These are phyloP conservation scores for Salvelinus namaycush DNA, from an alignment of 2,113 vertebrate genomes.

Conservation along the genomic window DNA sequence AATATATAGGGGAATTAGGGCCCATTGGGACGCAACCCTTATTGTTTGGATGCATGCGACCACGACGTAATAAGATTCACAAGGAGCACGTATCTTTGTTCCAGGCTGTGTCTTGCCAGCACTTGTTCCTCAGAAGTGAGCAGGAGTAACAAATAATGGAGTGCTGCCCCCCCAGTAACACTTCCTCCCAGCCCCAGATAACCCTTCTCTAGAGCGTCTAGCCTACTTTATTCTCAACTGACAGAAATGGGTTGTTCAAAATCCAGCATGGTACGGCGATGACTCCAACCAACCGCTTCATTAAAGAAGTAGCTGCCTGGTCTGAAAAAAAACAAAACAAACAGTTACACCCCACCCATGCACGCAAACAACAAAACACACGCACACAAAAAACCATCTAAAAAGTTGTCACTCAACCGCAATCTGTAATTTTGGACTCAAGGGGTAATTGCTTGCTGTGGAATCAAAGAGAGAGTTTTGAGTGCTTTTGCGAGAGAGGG, in stretches of 20 bases:
- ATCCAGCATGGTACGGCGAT: slow-evolving; percentile 57
- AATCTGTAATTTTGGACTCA: slow-evolving; percentile 74
- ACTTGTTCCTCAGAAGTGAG: slow-evolving; percentile 72
- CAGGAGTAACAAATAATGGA: slow-evolving; percentile 68
- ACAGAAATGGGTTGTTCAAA: slow-evolving; percentile 81
- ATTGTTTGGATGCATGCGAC: slow-evolving; percentile 66
- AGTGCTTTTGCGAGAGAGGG: no score
- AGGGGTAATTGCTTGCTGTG: slow-evolving; percentile 77
- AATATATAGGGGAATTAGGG: no score
- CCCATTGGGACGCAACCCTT: slow-evolving; percentile 1
- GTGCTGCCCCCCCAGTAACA: slow-evolving; percentile 59
- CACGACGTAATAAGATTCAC: slow-evolving; percentile 72
- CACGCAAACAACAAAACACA: no score
- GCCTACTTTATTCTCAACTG: slow-evolving; percentile 78
- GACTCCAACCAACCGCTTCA: slow-evolving; percentile 51
- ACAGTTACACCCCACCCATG: slow-evolving; percentile 32
- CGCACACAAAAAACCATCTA: slow-evolving; percentile 45
- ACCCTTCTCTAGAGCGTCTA: slow-evolving; percentile 72
- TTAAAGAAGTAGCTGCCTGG: slow-evolving; percentile 71
- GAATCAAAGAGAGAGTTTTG: slow-evolving; percentile 83
- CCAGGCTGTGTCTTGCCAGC: slow-evolving; percentile 57
- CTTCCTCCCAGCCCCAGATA: slow-evolving; percentile 66
- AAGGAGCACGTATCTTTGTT: slow-evolving; percentile 71
- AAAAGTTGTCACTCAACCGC: slow-evolving; percentile 71
- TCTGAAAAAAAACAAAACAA: slow-evolving; percentile 74